These are phyloP conservation scores for Ivindomyrus marchei DNA, from an alignment of 2,113 vertebrate genomes.

Conservation along the genomic window DNA sequence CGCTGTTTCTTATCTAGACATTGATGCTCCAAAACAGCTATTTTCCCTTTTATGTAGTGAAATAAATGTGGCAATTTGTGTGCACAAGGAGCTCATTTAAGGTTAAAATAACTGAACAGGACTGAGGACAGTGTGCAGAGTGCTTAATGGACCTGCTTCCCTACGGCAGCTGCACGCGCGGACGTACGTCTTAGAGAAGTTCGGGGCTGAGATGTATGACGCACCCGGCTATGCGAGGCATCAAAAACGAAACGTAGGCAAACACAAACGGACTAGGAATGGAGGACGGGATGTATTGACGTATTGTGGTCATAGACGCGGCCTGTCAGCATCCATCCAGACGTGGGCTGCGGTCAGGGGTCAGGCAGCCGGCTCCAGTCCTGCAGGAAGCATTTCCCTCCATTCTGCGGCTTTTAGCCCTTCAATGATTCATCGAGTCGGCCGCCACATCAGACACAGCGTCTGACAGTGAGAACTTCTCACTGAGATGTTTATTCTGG, in stretches of 20 bases:
- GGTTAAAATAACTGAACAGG: background rate
- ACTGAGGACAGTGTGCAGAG: background rate
- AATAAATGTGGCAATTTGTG: background rate
- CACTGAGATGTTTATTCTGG: slow-evolving; percentile 5
- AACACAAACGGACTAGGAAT: background rate
- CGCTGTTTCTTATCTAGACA: background rate
- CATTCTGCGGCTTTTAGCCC: background rate
- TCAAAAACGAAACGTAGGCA: background rate
- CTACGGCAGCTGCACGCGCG: background rate
- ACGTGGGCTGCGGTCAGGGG: background rate
- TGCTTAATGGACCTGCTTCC: background rate
- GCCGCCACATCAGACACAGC: background rate
- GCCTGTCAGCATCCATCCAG: background rate
- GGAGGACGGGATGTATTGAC: too few species aligned
- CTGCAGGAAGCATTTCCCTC: background rate
- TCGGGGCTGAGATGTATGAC: background rate
- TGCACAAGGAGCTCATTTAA: background rate
- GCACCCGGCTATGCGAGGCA: background rate
- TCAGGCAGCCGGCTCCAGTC: background rate
- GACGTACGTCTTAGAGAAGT: background rate
- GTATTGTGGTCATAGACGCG: background rate
- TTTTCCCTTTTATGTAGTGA: background rate
- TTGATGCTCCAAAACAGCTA: background rate
- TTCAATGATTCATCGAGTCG: slow-evolving; percentile 11
- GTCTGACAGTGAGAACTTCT: background rate